These are phyloP conservation scores for Notothenia rossii DNA, from an alignment of 2,113 vertebrate genomes.

Conservation along the genomic window DNA sequence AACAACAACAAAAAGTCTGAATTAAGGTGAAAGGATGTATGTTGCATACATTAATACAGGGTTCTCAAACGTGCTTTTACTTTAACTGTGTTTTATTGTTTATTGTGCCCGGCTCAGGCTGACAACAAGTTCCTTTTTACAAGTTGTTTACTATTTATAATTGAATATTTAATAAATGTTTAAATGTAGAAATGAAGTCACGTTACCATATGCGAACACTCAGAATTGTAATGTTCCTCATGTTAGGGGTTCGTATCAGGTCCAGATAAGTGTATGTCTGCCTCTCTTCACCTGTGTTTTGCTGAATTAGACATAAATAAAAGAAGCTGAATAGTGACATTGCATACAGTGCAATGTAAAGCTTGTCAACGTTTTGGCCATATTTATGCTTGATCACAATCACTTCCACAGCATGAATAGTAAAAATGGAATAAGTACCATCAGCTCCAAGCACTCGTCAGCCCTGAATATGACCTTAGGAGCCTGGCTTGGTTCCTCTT, in stretches of 20 bases:
- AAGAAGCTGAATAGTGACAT: slow-evolving; percentile 23
- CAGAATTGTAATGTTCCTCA: slow-evolving; percentile 66
- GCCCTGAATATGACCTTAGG: slow-evolving; percentile 46
- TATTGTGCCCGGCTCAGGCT: background rate
- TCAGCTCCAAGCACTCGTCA: slow-evolving; percentile 8
- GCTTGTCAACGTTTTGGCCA: background rate
- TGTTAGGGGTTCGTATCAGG: slow-evolving; percentile 54
- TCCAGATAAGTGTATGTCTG: slow-evolving; percentile 56
- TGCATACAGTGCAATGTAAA: background rate
- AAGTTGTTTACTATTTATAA: background rate
- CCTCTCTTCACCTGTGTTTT: slow-evolving; percentile 12
- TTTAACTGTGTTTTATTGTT: background rate
- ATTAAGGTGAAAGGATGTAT: background rate
- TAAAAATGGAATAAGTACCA: slow-evolving; percentile 32
- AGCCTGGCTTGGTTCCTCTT: slow-evolving; percentile 30
- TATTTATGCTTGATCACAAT: background rate
- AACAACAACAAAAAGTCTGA: background rate
- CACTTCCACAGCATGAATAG: background rate
- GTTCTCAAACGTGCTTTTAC: background rate
- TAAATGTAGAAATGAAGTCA: background rate
- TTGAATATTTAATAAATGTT: background rate
- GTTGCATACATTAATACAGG: background rate
- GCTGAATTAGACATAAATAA: slow-evolving; percentile 16
- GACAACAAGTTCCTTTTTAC: background rate
- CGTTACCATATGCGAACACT: slow-evolving; percentile 65